Conservation (phyloP, 1,140 invertebrate genomes). For the Pteromalus puparum region DNA sequence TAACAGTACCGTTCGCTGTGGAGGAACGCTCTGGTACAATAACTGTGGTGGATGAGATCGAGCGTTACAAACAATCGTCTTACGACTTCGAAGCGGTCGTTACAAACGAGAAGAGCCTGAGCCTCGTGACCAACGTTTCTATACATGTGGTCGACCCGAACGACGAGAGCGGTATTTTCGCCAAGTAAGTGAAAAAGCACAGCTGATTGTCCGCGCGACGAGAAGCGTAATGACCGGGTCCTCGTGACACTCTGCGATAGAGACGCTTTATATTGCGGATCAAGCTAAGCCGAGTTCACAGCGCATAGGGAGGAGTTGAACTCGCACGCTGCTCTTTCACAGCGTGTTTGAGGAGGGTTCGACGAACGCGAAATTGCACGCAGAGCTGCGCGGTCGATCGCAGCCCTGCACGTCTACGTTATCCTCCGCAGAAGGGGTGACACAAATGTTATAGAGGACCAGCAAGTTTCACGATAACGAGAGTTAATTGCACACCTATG, state of each 20-base stretch:
- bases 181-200: conserved; percentile 77
- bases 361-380: not conserved
- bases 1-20: conserved; percentile 91
- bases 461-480: no score
- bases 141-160: conserved; percentile 88
- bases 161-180: conserved; percentile 80
- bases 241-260: not conserved
- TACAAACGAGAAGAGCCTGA: conserved; percentile 80
- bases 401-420: no score
- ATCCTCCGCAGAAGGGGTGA: no score
- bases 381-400: not conserved
- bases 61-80: conserved; percentile 80
- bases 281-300: not conserved
- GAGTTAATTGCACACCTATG: no score
- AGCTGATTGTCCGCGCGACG: not conserved
- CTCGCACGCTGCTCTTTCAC: not conserved
- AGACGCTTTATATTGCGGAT: not conserved
- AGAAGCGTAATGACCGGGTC: not conserved
- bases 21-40: conserved; percentile 92
- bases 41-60: conserved; percentile 86
- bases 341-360: not conserved
- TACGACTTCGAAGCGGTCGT: conserved; percentile 91
- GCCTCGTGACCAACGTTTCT: conserved; percentile 86
- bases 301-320: not conserved
- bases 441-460: no score